Evolutionary conservation across 1,140 invertebrate genomes (phyloP), one percentile per base, ranked within the genome.

Genomic region (Chymomyza costata): DNA sequence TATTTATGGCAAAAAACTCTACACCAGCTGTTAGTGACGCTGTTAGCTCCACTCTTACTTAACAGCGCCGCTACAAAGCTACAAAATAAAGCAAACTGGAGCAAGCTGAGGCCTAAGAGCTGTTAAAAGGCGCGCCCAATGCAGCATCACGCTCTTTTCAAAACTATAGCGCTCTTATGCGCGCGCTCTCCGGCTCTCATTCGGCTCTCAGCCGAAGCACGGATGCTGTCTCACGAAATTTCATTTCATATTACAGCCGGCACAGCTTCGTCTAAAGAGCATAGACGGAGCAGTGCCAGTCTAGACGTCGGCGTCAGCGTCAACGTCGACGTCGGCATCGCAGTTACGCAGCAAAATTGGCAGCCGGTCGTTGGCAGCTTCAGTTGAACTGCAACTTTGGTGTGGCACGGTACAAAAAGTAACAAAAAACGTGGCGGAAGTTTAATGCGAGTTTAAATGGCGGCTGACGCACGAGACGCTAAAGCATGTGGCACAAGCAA

Each of bases 371-470:
- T 39, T 41, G 47, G 49, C n/a, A n/a, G n/a, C n/a, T n/a, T 70
- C 71, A 76, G 71, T 76, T 70, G 61, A 43, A 70, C 71, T 73
- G 48, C 71, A 78, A 70, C 71, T 59, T 58, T 51, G 54, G 67
- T 67, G 59, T 45, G 50, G 41, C 47, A 55, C 47, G 56, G 73
- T 53, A 57, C 32, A 25, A 25, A 25, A 8, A 25, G 21, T 8
- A 8, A 3, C n/a, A n/a, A n/a, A n/a, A n/a, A n/a, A n/a, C n/a
- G n/a, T n/a, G 21, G 21, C 21, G 21, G 21, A 8, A 25, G 21
- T n/a, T n/a, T n/a, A n/a, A n/a, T n/a, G n/a, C n/a, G n/a, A n/a
- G n/a, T n/a, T n/a, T n/a, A n/a, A n/a, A n/a, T n/a, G n/a, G n/a
- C n/a, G n/a, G n/a, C n/a, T n/a, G n/a, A n/a, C n/a, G n/a, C n/a